Conservation (phyloP, 1,140 invertebrate genomes). For the Achroia grisella region DNA sequence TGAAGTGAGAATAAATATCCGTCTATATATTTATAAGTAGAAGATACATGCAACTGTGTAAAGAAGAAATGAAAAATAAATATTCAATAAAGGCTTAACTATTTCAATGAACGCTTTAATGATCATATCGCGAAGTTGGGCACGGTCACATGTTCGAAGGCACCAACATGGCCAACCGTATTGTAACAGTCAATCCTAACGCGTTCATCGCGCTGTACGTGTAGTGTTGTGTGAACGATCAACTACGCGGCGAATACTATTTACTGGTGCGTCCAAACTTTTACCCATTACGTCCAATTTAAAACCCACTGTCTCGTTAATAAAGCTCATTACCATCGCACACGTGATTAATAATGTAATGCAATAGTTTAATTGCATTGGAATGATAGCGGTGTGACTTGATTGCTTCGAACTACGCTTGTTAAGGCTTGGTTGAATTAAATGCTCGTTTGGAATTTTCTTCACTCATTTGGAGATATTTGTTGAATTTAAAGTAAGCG, state of each 20-base stretch:
- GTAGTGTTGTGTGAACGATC: constrained; percentile 5
- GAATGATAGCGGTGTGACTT: not conserved
- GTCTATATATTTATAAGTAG: too few relatives aligned
- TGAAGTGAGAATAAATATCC: too few relatives aligned
- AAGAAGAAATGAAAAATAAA: too few relatives aligned
- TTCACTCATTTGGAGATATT: constrained; percentile 7
- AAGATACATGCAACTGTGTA: too few relatives aligned
- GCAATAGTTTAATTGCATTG: constrained; percentile 7
- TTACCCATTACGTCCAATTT: constrained; percentile 10
- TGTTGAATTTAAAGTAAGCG: too few relatives aligned
- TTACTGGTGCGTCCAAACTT: constrained; percentile 39
- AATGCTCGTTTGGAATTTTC: constrained; percentile 3
- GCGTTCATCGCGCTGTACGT: constrained; percentile 52
- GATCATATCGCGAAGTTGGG: constrained; percentile 46
- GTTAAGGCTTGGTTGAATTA: not conserved
- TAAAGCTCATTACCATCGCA: constrained; percentile 13
- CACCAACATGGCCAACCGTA: constrained; percentile 46
- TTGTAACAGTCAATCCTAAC: constrained; percentile 41
- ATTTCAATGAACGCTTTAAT: constrained; percentile 23
- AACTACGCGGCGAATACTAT: not conserved
- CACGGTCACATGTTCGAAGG: constrained; percentile 58
- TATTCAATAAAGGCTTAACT: constrained; percentile 1
- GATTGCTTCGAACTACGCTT: too few relatives aligned
- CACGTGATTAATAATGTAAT: constrained; percentile 10
- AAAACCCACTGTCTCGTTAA: constrained; percentile 10